These are phyloP conservation scores for Peucedramus taeniatus DNA, from an alignment of 2,113 vertebrate species.

Conservation along the genomic window DNA sequence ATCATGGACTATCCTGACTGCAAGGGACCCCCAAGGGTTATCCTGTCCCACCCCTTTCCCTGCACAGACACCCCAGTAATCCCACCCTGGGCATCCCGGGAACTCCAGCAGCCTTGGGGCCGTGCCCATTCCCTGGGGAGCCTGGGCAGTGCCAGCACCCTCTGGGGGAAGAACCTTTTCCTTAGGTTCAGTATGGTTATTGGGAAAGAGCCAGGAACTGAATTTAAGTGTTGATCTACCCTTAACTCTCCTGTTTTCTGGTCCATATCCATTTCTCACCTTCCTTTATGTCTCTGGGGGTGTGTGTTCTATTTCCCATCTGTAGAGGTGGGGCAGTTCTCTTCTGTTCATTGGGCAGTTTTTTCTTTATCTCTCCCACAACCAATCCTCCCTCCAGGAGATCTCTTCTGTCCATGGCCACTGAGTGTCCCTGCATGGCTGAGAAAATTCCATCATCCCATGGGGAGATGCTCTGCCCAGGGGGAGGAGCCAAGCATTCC, in stretches of 20 bases:
- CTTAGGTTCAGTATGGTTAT: background rate
- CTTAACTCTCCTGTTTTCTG: background rate
- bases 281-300: background rate
- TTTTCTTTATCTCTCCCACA: background rate
- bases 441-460: too few species aligned
- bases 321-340: background rate
- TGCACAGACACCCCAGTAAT: background rate
- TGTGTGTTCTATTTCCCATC: background rate
- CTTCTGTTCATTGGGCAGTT: too few species aligned
- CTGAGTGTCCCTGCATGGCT: too few species aligned
- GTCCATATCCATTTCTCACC: background rate
- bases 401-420: too few species aligned
- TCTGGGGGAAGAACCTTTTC: background rate
- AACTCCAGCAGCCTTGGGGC: background rate
- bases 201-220: background rate
- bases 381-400: too few species aligned
- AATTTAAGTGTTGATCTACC: background rate
- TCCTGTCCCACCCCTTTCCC: accelerated
- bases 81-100: background rate
- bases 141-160: background rate
- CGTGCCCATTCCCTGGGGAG: background rate
- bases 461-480: too few species aligned
- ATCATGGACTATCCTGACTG: background rate
- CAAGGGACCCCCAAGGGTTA: background rate
- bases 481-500: too few species aligned